Evolutionary conservation across 2,888 invertebrate genomes (phyloP), one percentile per base, ranked within the genome.

Genomic region (Scaptomyza caliginosa): DNA sequence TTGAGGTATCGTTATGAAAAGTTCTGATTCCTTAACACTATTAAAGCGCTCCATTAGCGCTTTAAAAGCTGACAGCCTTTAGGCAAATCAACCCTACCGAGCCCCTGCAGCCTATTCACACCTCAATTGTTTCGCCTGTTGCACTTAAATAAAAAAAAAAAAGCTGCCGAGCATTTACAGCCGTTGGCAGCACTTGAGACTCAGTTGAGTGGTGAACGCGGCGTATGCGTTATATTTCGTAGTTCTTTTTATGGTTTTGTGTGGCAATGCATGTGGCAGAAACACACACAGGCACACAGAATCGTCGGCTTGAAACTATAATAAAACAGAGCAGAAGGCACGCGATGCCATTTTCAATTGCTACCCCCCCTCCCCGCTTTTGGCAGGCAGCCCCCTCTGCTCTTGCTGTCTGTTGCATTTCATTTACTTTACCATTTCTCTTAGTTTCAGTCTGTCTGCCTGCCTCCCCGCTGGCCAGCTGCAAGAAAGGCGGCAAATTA

Each of bases 401-500:
- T 17, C 30, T 19, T 34, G 26, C 40, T 77, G 64, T 77, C 82
- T 82, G 83, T 74, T 76, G 80, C 80, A 71, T 74, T 76, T 67
- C 66, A 76, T 78, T 71, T 67, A 80, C 78, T 83, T 76, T 66
- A 76, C 78, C 76, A 77, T 78, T 83, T 80, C 58, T 69, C 16
- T 16, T 13, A 32, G n/a, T n/a, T n/a, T n/a, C 77, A 75, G 63
- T 66, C 52, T 36, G 50, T 21, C n/a, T n/a, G n/a, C n/a, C n/a
- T n/a, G n/a, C n/a, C n/a, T n/a, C n/a, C n/a, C n/a, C 32, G 8
- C 24, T 6, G 26, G n/a, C 3, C 21, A 3, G 21, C 11, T 28
- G 28, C 32, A 23, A 50, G 30, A 50, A 32, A 30, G 54, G 19
- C 23, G 58, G 74, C 76, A 76, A 79, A 81, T 80, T 81, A 83